Percentiles rank a stretch among this genome's conserved stretches.
These are phyloP conservation scores for Danio kyathit DNA, from an alignment of 2,797 vertebrate genomes.

Conservation along the genomic window DNA sequence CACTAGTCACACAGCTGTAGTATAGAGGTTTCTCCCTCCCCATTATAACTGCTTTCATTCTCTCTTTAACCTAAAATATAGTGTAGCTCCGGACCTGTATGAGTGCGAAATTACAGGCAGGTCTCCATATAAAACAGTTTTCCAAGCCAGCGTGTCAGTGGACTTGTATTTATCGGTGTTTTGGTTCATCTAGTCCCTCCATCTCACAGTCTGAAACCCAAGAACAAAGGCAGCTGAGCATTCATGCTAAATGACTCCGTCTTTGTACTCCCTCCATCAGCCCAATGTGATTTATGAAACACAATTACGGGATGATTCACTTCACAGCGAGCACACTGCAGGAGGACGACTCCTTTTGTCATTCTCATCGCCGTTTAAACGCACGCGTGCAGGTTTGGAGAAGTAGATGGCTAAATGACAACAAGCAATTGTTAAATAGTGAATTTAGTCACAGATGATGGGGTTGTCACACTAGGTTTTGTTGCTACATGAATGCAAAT, in stretches of 20 bases:
- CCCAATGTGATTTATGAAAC: conserved; percentile 42
- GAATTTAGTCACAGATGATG: background rate
- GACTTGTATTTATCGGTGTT: conserved; percentile 30
- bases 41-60: background rate
- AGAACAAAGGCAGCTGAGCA: conserved; percentile 29
- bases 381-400: background rate
- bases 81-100: background rate
- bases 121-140: conserved; percentile 13
- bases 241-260: conserved; percentile 3
- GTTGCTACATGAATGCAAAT: too few species aligned
- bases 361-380: background rate
- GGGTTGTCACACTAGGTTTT: background rate
- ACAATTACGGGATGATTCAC: conserved; percentile 39
- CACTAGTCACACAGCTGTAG: background rate
- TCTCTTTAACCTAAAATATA: background rate
- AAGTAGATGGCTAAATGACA: background rate
- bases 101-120: background rate
- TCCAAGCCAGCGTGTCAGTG: conserved; percentile 5
- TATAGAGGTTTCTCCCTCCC: background rate
- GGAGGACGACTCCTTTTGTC: conserved; percentile 34
- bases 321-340: conserved; percentile 13
- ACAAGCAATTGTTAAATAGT: background rate
- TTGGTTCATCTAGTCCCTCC: background rate
- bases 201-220: conserved; percentile 30
- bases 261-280: conserved; percentile 31